phyloP scores from a whole-genome alignment of 2,797 vertebrate species.

The Cercopithecus diana region DNA sequence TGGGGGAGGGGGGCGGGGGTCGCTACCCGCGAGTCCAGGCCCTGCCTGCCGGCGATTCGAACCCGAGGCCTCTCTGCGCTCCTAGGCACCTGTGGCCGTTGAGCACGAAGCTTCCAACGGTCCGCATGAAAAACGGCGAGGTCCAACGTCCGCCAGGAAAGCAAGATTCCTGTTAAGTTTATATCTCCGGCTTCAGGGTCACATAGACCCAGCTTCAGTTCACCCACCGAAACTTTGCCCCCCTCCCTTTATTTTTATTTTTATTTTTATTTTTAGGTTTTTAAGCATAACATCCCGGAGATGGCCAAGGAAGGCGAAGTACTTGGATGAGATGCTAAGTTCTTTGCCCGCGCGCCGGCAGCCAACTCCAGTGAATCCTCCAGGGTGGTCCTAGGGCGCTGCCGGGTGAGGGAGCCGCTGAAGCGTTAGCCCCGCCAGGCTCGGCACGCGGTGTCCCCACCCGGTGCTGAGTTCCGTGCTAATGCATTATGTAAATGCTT shows the following conservation, averaged over 20 bases:
- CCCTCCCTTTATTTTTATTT: neutral
- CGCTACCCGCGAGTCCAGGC: neutral
- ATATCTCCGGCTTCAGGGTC: neutral
- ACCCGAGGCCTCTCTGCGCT: neutral
- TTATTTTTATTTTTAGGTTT: neutral
- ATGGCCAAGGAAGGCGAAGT: neutral
- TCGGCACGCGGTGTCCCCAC: neutral
- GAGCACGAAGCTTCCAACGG: conserved; percentile 5
- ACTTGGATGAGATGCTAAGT: neutral
- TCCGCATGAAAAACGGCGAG: neutral
- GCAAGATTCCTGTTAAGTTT: neutral
- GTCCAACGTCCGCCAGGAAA: neutral
- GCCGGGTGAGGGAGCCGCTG: neutral
- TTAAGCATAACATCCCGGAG: neutral
- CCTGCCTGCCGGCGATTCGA: neutral
- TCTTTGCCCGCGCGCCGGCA: neutral
- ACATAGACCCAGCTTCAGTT: neutral
- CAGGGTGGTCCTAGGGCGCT: neutral
- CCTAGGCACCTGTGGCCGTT: neutral
- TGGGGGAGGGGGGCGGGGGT: too few species aligned
- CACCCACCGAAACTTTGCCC: too few species aligned
- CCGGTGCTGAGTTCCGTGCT: conserved; percentile 55
- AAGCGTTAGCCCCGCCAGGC: rapidly evolving
- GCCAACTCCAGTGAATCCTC: neutral
- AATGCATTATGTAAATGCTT: conserved; percentile 75